These are phyloP conservation scores for Drosophila anomelani DNA, from an alignment of 2,888 invertebrate species.

Conservation along the genomic window DNA sequence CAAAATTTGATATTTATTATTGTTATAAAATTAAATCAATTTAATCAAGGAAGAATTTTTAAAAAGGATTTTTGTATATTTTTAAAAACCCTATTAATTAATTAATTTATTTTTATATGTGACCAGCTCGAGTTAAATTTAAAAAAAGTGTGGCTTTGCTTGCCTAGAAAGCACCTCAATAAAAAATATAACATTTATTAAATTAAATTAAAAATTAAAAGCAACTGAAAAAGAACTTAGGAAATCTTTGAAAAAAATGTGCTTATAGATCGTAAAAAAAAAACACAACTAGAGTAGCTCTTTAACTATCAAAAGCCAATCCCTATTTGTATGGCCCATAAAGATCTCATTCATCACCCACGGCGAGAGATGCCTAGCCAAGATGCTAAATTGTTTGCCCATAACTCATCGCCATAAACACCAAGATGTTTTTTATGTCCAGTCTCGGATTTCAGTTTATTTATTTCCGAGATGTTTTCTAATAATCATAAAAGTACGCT, in stretches of 20 bases:
- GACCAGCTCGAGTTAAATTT: not conserved
- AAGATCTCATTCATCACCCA: conserved; percentile 10
- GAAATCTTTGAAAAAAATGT: too few species aligned
- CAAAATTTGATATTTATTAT: too few species aligned
- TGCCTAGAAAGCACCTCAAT: too few species aligned
- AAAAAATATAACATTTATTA: too few species aligned
- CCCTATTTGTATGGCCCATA: conserved; percentile 1
- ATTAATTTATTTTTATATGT: too few species aligned
- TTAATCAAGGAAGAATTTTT: too few species aligned
- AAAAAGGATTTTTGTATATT: too few species aligned
- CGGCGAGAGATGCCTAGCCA: not conserved
- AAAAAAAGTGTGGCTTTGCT: not conserved
- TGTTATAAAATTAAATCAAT: too few species aligned
- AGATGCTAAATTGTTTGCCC: conserved; percentile 12
- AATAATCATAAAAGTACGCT: conserved; percentile 43
- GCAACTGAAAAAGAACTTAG: too few species aligned
- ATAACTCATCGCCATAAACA: conserved; percentile 39
- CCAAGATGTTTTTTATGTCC: conserved; percentile 26
- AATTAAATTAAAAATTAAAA: too few species aligned
- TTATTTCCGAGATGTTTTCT: conserved; percentile 30
- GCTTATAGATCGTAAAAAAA: not conserved
- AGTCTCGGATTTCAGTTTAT: conserved; percentile 37
- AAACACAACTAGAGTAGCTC: not conserved
- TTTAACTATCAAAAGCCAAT: not conserved
- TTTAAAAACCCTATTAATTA: too few species aligned